Base-by-base conservation (phyloP, 2,113 vertebrate species). In the Corythoichthys intestinalis region DNA sequence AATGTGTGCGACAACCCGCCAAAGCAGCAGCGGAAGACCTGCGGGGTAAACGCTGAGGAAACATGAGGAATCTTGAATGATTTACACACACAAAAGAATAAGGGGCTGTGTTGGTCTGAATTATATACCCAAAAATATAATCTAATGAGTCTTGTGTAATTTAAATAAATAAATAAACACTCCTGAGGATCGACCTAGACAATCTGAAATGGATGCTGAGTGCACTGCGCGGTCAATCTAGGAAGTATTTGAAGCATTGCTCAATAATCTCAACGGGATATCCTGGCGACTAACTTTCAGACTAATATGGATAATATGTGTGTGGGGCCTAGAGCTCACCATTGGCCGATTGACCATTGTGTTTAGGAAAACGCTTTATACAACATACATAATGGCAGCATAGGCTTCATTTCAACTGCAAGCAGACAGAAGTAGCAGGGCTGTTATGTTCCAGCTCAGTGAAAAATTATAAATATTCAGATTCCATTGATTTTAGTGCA, bases 1-100 rank as follows among this genome's bases (percentile, higher is more conserved):
- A 94, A 63, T 89, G 91, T 93, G 90, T 91, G 90, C 77, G 81
- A 90, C 93, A 93, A 92, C 84, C 90, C 91, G 92, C 93, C 92
- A 92, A 15, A 90, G 79, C 72, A 67, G 89, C 90, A 91, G 89
- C 90, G 93, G 90, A 93, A 91, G 89, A 91, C 84, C 94, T 93
- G 88, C 89, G 39, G 86, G 90, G 85, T 80, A 86, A 82, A 90
- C 83, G 85, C 81, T 83, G 76, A 88, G 81, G 87, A 85, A 87
- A 83, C 82, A 85, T 85, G 80, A 83, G 76, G 78, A 85, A 85
- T 80, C 78, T 83, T 85, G 81, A 80, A 78, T 74, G 44, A 67
- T 67, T 86, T 83, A 83, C 65, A 80, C 86, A 83, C 62, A 79
- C 76, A 46, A 34, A 47, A 63, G 28, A 3, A 62, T 10, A 82